Conservation (phyloP, 2,797 vertebrate genomes). For the Microctenopoma steveboyesi region DNA sequence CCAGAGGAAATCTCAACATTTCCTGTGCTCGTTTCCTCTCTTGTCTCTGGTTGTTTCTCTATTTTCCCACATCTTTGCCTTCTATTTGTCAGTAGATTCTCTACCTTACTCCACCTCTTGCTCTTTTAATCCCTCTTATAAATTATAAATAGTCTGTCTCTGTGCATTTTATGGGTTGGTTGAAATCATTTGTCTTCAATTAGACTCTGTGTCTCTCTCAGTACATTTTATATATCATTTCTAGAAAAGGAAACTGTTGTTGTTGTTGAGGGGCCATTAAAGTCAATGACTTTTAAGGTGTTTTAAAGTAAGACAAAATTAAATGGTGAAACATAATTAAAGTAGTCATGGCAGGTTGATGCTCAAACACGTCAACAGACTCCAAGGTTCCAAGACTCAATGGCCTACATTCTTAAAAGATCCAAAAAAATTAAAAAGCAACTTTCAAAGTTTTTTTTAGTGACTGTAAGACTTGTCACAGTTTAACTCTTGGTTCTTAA, state of each 20-base stretch:
- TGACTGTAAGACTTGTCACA: no score
- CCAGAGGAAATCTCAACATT: conserved; percentile 84
- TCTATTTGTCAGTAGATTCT: neutral
- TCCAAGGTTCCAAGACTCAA: no score
- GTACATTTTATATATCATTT: no score
- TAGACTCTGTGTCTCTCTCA: no score
- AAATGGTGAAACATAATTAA: neutral
- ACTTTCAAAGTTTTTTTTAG: no score
- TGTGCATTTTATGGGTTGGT: neutral
- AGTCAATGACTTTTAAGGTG: neutral
- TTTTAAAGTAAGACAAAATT: no score
- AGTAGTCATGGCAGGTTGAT: neutral
- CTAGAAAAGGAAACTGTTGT: no score
- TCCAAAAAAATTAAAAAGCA: no score
- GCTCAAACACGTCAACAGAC: no score
- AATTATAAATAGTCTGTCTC: neutral
- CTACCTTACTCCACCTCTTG: neutral
- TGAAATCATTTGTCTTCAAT: no score
- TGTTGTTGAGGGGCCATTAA: neutral
- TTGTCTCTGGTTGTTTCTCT: conserved; percentile 47
- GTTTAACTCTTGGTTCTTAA: neutral
- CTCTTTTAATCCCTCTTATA: neutral
- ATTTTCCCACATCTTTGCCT: neutral
- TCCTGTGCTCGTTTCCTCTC: conserved; percentile 80
- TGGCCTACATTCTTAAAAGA: no score